Percentiles rank a stretch among this genome's conserved stretches.
Conservation (phyloP, 2,888 invertebrate species). For the Sinopyrophorus schimmeli region DNA sequence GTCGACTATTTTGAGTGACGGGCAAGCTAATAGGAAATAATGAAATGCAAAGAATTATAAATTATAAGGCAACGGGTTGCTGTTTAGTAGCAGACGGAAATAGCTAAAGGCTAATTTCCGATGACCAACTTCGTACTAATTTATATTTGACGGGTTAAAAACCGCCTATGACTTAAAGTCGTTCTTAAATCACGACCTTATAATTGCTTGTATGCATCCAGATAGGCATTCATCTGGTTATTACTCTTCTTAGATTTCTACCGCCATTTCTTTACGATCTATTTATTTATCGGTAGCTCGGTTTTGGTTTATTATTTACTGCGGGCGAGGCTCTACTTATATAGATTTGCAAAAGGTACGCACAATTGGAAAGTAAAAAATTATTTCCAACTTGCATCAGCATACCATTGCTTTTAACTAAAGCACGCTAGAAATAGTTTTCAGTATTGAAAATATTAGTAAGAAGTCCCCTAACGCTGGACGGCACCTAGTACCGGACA, state of each 20-base stretch:
- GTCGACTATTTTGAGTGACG: conserved; percentile 41
- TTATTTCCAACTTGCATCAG: too few relatives aligned
- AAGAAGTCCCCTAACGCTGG: too few relatives aligned
- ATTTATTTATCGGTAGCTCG: too few relatives aligned
- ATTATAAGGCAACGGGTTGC: conserved; percentile 40
- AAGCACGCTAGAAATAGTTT: too few relatives aligned
- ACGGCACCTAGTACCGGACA: too few relatives aligned
- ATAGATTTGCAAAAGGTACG: too few relatives aligned
- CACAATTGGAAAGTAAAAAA: too few relatives aligned
- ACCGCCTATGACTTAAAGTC: conserved; percentile 37
- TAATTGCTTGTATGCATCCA: conserved; percentile 22
- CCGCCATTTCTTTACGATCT: conserved; percentile 18
- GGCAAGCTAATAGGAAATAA: conserved; percentile 43
- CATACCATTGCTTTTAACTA: too few relatives aligned
- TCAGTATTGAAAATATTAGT: too few relatives aligned
- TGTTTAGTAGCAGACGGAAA: conserved; percentile 46
- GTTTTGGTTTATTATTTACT: too few relatives aligned
- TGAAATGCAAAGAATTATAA: conserved; percentile 46
- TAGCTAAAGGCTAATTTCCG: conserved; percentile 38
- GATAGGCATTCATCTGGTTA: conserved; percentile 3
- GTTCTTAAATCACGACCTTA: conserved; percentile 29
- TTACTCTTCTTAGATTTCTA: conserved; percentile 3
- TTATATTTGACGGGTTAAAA: conserved; percentile 36
- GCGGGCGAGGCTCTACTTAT: too few relatives aligned
- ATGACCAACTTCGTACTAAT: conserved; percentile 40